Evolutionary conservation across 1,140 invertebrate species (phyloP).

Genomic region (Bombus difficillimus): DNA sequence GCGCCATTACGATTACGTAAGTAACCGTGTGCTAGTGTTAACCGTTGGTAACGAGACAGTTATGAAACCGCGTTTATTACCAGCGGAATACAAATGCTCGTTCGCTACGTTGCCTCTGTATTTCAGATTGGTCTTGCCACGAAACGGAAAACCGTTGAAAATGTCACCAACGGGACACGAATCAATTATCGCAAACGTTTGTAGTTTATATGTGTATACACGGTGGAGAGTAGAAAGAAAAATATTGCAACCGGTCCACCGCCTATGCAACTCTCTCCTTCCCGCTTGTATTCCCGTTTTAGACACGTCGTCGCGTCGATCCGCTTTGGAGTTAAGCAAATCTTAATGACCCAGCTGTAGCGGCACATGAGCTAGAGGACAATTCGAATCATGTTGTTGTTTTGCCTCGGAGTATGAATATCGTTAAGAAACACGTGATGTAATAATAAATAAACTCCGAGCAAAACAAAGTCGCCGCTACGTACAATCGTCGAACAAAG

Average conservation of each 20-base stretch:
- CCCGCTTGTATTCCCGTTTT: neutral
- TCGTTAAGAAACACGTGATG: too few relatives aligned
- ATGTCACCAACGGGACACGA: slow-evolving; percentile 47
- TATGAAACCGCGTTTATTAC: slow-evolving; percentile 36
- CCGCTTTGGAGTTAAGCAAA: neutral
- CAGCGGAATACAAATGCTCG: slow-evolving; percentile 22
- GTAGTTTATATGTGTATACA: neutral
- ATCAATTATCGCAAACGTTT: slow-evolving; percentile 56
- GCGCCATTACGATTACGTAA: neutral
- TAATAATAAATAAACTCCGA: too few relatives aligned
- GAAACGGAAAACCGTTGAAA: slow-evolving; percentile 39
- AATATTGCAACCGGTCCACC: slow-evolving; percentile 46
- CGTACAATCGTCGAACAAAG: too few relatives aligned
- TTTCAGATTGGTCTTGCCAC: slow-evolving; percentile 32
- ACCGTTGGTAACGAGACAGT: slow-evolving; percentile 7
- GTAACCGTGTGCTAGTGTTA: neutral
- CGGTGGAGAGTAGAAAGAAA: slow-evolving; percentile 5
- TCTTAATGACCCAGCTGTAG: neutral
- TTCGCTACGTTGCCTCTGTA: neutral
- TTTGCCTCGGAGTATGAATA: too few relatives aligned
- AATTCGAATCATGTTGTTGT: too few relatives aligned
- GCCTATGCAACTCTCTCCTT: slow-evolving; percentile 30
- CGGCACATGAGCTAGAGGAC: too few relatives aligned
- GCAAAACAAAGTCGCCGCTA: too few relatives aligned
- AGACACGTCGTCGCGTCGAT: neutral